Base-by-base conservation (phyloP, 2,797 vertebrate genomes). In the Margarornis squamiger region DNA sequence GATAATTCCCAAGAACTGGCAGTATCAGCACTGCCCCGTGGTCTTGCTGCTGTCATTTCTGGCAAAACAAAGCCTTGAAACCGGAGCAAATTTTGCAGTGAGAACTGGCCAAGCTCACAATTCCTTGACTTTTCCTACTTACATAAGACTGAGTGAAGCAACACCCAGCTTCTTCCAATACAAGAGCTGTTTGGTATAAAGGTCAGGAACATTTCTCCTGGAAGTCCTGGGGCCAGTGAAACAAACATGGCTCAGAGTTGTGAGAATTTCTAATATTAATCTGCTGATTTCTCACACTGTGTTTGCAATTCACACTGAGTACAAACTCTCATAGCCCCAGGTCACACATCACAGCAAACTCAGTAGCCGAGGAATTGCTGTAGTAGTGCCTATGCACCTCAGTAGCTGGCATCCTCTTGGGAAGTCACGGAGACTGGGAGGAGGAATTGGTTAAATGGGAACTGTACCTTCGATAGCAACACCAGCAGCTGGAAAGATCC, bases 11-110 rank as follows among this genome's bases (percentile, higher is more conserved):
- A 5, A 78, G 57, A 32, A 19, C 36, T 6, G 13, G 38, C 61
- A 67, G n/a, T 3, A 17, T 20, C 63, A 43, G 30, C 1, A 0
- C 51, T 68, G 61, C 61, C n/a, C 30, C 6, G 0, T 22, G 61
- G 51, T 61, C 57, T 77, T 81, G 71, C 55, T 91, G 65, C 61
- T 45, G 6, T 19, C 59, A 2, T n/a, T 70, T 49, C 80, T 88
- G 88, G 66, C 61, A 32, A 68, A 30, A 10, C 27, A 39, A 62
- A 61, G n/a, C 66, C 84, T 65, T 86, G 71, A 70, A 49, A 48
- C 49, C 0, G 19, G 41, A 54, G 27, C 7, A 24, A 61, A 58
- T 66, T 76, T 59, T 4, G 1, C 29, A 72, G 75, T 3, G 41
- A 58, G 34, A 62, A 41, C 55, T 54, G 54, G 54, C 22, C 32